A percentile compares a stretch with the other conserved stretches of the same genome.
These are phyloP conservation scores for Clistopyga incitator DNA, from an alignment of 2,888 invertebrate genomes.

Conservation along the genomic window DNA sequence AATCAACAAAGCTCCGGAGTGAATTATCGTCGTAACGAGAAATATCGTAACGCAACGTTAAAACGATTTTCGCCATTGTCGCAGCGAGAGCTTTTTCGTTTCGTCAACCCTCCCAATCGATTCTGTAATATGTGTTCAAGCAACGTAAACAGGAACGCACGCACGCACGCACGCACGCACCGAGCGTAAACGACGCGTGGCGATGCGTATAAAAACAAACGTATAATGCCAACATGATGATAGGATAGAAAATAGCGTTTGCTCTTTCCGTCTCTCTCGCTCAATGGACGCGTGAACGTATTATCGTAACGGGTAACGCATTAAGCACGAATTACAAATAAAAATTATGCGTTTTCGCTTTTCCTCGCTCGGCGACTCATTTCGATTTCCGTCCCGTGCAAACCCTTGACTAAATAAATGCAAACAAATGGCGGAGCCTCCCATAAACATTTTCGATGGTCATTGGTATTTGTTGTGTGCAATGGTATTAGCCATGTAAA, in stretches of 20 bases:
- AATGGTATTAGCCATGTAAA: background rate
- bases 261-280: slow-evolving; percentile 25
- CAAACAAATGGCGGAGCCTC: slow-evolving; percentile 65
- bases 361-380: slow-evolving; percentile 1
- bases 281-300: slow-evolving; percentile 55
- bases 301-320: slow-evolving; percentile 62
- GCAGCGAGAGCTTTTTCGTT: slow-evolving; percentile 12
- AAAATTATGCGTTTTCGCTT: slow-evolving; percentile 65
- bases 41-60: slow-evolving; percentile 53
- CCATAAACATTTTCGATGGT: slow-evolving; percentile 62
- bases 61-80: slow-evolving; percentile 53
- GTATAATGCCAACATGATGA: slow-evolving; percentile 67
- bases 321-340: slow-evolving; percentile 60
- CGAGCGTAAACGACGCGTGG: slow-evolving; percentile 66
- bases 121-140: slow-evolving; percentile 55
- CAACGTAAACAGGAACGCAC: slow-evolving; percentile 60
- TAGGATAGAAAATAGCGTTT: slow-evolving; percentile 67
- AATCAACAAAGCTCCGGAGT: slow-evolving; percentile 25
- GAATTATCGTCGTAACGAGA: slow-evolving; percentile 57
- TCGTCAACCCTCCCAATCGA: slow-evolving; percentile 54
- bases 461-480: slow-evolving; percentile 27
- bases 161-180: slow-evolving; percentile 50
- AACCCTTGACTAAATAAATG: slow-evolving; percentile 70
- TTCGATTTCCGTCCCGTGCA: slow-evolving; percentile 14
- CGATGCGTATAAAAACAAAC: slow-evolving; percentile 68